Conservation (phyloP, 2,888 invertebrate species). For the Hipparchia sbordonii region DNA sequence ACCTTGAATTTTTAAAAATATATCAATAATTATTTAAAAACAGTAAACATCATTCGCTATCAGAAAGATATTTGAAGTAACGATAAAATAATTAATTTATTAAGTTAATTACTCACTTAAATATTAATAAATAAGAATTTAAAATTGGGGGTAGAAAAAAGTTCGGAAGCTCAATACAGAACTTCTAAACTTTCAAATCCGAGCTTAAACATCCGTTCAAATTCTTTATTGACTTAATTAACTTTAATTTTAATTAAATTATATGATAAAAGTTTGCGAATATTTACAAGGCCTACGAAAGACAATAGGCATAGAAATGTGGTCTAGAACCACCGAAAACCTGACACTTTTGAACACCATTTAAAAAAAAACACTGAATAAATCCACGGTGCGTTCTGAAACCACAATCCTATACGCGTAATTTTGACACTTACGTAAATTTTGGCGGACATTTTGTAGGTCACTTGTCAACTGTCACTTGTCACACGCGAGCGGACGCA, state of each 20-base stretch:
- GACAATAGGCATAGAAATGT: conserved; percentile 69
- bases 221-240: neutral
- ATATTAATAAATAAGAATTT: neutral
- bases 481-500: conserved; percentile 73
- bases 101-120: too few relatives aligned
- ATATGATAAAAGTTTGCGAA: conserved; percentile 14
- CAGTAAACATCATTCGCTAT: neutral
- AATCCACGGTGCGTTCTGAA: conserved; percentile 69
- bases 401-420: conserved; percentile 70
- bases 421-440: conserved; percentile 79
- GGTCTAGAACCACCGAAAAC: conserved; percentile 68
- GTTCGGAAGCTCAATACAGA: neutral
- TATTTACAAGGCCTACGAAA: conserved; percentile 39
- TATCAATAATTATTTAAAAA: too few relatives aligned
- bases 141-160: neutral
- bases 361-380: conserved; percentile 36
- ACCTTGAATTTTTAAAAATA: neutral
- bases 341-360: conserved; percentile 40
- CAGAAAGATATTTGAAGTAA: neutral
- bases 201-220: conserved; percentile 1
- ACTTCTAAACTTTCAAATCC: neutral
- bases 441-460: conserved; percentile 76
- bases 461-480: conserved; percentile 64
- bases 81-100: too few relatives aligned
- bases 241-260: conserved; percentile 11